These are phyloP conservation scores for Heliconius charithonia DNA, from an alignment of 2,888 invertebrate genomes.

Conservation along the genomic window DNA sequence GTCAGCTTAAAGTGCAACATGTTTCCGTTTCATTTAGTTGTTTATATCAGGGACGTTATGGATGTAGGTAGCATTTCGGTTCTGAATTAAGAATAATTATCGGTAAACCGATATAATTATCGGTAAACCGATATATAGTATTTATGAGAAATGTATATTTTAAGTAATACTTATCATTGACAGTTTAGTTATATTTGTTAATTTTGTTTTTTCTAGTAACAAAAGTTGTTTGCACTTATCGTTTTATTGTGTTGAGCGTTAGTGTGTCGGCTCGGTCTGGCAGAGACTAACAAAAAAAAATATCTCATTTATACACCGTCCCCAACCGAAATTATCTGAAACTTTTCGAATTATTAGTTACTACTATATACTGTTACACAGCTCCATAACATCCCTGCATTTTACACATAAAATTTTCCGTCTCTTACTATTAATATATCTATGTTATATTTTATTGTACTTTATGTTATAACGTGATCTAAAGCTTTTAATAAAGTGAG, in stretches of 20 bases:
- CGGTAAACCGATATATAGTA: neutral
- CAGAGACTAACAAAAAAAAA: neutral
- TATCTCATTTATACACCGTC: neutral
- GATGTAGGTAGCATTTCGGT: neutral
- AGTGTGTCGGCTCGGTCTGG: no score
- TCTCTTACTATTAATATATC: conserved; percentile 4
- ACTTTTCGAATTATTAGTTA: neutral
- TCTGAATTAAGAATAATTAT: no score
- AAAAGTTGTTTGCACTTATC: no score
- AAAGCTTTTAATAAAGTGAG: conserved; percentile 10
- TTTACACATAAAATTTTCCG: neutral
- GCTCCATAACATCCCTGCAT: neutral
- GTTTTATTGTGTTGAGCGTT: no score
- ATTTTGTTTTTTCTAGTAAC: no score
- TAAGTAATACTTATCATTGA: no score
- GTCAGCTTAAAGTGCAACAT: conserved; percentile 1
- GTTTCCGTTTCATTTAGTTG: neutral
- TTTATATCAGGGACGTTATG: neutral
- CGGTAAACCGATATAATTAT: no score
- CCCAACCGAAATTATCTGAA: neutral
- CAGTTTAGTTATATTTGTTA: no score
- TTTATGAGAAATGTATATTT: neutral
- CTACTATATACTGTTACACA: no score
- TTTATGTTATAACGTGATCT: neutral
- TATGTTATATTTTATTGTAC: conserved; percentile 16